phyloP scores from a whole-genome alignment of 2,888 invertebrate genomes.

The Tipula lateralis region DNA sequence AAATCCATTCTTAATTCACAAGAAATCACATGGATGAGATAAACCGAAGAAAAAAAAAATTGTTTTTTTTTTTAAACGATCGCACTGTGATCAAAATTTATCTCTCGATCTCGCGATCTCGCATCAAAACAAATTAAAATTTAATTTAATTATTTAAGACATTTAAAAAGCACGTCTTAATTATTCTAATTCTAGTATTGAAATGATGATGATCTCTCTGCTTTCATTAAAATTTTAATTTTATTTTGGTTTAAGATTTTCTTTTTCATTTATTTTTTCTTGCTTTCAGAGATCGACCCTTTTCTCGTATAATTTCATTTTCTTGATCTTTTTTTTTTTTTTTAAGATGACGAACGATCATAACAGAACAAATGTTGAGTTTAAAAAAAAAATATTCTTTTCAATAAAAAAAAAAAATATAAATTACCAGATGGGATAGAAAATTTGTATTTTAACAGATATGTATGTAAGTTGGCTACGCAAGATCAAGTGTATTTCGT shows the following conservation, averaged over 20 bases:
- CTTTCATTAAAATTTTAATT: slow-evolving; percentile 11
- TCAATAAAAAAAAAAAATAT: slow-evolving; percentile 15
- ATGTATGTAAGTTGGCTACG: background rate
- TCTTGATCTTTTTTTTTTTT: background rate
- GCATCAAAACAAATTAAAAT: slow-evolving; percentile 15
- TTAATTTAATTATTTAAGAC: background rate
- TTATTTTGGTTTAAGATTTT: background rate
- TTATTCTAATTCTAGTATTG: slow-evolving; percentile 25
- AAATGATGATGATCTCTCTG: slow-evolving; percentile 25
- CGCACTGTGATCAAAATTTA: background rate
- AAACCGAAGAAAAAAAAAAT: background rate
- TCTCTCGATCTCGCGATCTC: background rate
- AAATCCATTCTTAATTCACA: background rate
- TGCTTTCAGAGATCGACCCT: background rate
- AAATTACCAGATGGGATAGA: slow-evolving; percentile 27
- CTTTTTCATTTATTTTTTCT: slow-evolving; percentile 4
- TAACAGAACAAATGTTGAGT: slow-evolving; percentile 27
- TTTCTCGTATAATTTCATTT: background rate
- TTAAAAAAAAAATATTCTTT: background rate
- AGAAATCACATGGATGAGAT: background rate
- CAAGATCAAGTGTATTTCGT: slow-evolving; percentile 6
- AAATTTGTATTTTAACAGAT: background rate
- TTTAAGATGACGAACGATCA: slow-evolving; percentile 26
- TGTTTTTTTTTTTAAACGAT: no score
- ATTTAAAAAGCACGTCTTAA: slow-evolving; percentile 6